These are phyloP conservation scores for Empis livida DNA, from an alignment of 2,888 invertebrate species.

Conservation along the genomic window DNA sequence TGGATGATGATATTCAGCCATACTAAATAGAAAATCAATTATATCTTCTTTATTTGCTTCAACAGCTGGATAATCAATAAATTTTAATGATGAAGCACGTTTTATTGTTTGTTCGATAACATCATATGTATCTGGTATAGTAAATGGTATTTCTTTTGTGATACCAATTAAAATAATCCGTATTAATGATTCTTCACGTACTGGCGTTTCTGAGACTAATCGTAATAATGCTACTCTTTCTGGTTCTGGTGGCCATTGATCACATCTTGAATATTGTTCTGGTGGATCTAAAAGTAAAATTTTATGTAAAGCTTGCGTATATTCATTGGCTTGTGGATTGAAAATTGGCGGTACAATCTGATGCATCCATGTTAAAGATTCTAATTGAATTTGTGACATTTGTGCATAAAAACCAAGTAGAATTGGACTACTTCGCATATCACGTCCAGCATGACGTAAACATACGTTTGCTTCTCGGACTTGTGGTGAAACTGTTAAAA, in stretches of 20 bases:
- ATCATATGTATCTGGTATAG: constrained; percentile 72
- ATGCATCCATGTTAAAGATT: constrained; percentile 80
- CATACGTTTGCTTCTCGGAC: constrained; percentile 53
- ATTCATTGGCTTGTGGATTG: constrained; percentile 56
- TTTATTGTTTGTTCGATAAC: constrained; percentile 73
- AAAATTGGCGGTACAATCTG: constrained; percentile 64
- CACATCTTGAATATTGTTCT: constrained; percentile 68
- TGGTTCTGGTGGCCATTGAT: constrained; percentile 86
- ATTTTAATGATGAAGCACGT: constrained; percentile 65
- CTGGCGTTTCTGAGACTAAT: constrained; percentile 76
- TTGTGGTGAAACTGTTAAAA: constrained; percentile 60
- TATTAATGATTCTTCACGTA: constrained; percentile 72
- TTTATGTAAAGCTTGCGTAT: constrained; percentile 65
- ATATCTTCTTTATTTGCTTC: constrained; percentile 71
- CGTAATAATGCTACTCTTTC: constrained; percentile 69
- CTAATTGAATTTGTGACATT: constrained; percentile 62
- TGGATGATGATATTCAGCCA: constrained; percentile 84
- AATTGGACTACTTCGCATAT: constrained; percentile 26
- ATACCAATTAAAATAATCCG: constrained; percentile 69
- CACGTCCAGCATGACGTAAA: constrained; percentile 39
- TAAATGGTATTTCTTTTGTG: constrained; percentile 62
- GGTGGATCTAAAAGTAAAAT: constrained; percentile 62
- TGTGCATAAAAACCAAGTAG: constrained; percentile 31
- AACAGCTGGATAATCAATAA: constrained; percentile 56
- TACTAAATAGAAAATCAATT: constrained; percentile 78